Evolutionary conservation across 2,797 vertebrate species (phyloP).

Genomic region (Telmatherina bonti): DNA sequence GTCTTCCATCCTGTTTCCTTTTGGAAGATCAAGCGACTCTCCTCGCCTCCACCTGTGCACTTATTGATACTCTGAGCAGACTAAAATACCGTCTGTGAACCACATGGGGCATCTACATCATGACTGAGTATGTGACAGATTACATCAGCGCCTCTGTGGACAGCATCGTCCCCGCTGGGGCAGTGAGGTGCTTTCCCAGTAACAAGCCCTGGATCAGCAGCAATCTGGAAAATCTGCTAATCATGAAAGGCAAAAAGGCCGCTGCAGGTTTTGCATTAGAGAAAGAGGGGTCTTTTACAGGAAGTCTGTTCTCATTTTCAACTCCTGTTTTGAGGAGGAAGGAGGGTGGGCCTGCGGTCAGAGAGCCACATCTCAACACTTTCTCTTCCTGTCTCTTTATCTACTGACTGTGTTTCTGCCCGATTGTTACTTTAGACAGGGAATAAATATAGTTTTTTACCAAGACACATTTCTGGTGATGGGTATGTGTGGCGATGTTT

Average conservation of each 20-base stretch:
- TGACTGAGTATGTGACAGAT: no score
- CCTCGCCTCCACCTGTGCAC: no score
- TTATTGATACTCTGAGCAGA: no score
- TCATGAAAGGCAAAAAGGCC: not conserved
- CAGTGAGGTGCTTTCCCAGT: no score
- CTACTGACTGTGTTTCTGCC: not conserved
- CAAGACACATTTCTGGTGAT: not conserved
- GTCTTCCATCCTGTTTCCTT: no score
- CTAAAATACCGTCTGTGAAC: no score
- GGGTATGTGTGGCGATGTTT: constrained; percentile 4
- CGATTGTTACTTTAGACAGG: not conserved
- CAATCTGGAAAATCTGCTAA: no score
- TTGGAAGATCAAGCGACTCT: no score
- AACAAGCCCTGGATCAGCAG: no score
- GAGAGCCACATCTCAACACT: constrained; percentile 13
- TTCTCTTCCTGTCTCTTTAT: constrained; percentile 1
- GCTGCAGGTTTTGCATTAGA: not conserved
- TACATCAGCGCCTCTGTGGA: no score
- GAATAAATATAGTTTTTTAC: constrained; percentile 8
- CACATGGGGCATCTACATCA: no score
- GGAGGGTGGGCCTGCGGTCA: constrained; percentile 10
- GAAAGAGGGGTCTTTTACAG: constrained; percentile 36
- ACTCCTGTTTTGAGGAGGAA: not conserved
- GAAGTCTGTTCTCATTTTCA: constrained; percentile 46
- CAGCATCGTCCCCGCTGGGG: no score